Conservation (phyloP, 2,888 invertebrate genomes). For the Sepioteuthis lessoniana region DNA sequence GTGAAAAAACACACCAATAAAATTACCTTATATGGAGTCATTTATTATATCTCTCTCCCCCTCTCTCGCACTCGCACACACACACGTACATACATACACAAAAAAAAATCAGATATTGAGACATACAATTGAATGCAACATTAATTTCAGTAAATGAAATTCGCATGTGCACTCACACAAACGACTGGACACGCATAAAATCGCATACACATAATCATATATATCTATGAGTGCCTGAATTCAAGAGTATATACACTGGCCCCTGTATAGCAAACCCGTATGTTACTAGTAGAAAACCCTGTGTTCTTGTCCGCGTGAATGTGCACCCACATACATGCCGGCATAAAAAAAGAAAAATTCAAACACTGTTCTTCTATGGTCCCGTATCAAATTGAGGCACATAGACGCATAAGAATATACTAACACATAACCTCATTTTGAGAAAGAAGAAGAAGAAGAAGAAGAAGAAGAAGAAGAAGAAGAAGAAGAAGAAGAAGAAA, state of each 20-base stretch:
- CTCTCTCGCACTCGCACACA: background rate
- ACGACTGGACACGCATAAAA: background rate
- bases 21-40: background rate
- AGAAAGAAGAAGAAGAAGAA: background rate
- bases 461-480: background rate
- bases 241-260: background rate
- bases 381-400: background rate
- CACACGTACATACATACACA: background rate
- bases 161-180: background rate
- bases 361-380: background rate
- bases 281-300: background rate
- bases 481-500: background rate
- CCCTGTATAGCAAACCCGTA: background rate
- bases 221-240: background rate
- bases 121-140: background rate
- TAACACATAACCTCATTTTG: background rate
- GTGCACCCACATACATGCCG: constrained; percentile 33
- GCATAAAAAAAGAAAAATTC: background rate
- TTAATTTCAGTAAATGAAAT: background rate
- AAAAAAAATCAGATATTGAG: background rate
- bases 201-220: background rate
- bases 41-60: background rate
- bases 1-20: background rate
- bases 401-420: background rate
- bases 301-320: background rate